Conservation (phyloP, 2,113 vertebrate species). For the Cephalopterus ornatus region DNA sequence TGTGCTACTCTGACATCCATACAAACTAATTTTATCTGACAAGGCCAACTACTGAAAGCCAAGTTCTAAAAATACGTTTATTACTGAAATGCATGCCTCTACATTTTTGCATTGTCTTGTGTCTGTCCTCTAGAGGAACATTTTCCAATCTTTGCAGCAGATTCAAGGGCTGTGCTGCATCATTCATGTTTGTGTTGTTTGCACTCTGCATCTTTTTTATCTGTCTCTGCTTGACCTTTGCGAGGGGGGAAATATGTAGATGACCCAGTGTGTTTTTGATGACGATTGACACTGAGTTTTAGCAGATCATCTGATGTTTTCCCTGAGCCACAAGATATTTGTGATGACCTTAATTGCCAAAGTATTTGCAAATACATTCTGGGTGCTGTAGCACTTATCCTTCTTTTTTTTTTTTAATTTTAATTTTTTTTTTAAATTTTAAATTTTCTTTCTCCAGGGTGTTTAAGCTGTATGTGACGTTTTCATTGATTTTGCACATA, state of each 20-base stretch:
- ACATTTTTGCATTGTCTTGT: background rate
- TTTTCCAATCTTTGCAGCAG: background rate
- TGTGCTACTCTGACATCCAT: background rate
- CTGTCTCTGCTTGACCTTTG: background rate
- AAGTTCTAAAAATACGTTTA: background rate
- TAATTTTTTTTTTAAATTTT: no score
- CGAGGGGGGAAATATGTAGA: rapidly evolving
- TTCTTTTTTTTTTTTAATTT: background rate
- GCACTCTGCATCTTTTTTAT: background rate
- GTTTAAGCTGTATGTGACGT: background rate
- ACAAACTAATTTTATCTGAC: background rate
- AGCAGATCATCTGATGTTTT: background rate
- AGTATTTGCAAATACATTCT: background rate
- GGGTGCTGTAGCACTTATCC: background rate
- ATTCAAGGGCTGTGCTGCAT: background rate
- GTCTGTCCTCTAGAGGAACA: background rate
- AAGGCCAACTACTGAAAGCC: background rate
- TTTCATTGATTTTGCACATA: background rate
- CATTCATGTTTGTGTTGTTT: background rate
- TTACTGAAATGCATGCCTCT: background rate
- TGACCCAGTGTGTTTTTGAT: background rate
- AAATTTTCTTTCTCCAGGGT: background rate
- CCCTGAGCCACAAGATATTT: background rate
- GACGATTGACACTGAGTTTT: background rate
- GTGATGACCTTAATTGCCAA: background rate